phyloP scores from a whole-genome alignment of 2,888 invertebrate species.

The Phaedon cochleariae region DNA sequence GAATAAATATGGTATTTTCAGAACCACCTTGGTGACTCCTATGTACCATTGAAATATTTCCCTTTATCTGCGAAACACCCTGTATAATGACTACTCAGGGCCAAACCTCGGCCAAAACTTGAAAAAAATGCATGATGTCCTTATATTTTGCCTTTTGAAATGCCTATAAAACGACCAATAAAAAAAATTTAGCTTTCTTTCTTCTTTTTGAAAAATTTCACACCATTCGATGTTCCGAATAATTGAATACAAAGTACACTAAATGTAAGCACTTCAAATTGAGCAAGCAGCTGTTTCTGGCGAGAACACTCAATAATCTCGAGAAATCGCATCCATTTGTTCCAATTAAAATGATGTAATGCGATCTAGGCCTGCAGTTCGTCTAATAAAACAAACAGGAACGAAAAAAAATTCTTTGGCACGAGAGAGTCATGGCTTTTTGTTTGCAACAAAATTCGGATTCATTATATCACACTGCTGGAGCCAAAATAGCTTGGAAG shows the following conservation, averaged over 20 bases:
- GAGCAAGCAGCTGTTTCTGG: neutral
- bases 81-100: no score
- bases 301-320: neutral
- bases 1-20: no score
- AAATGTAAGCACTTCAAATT: neutral
- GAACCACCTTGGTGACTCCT: no score
- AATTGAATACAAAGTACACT: neutral
- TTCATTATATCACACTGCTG: neutral
- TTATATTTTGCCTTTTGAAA: no score
- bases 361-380: constrained; percentile 2
- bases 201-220: no score
- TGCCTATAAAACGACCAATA: no score
- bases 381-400: constrained; percentile 16
- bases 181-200: no score
- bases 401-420: constrained; percentile 14
- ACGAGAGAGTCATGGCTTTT: neutral
- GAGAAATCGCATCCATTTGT: constrained; percentile 1
- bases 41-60: no score
- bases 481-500: neutral
- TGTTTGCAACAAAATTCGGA: constrained; percentile 1
- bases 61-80: no score
- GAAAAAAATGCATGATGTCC: no score
- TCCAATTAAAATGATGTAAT: constrained; percentile 7
- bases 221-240: no score
- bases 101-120: no score